Percentiles rank a stretch among this genome's conserved stretches.
Evolutionary conservation across 1,140 invertebrate genomes (phyloP).

Genomic region (Trinorchestia longiramus): DNA sequence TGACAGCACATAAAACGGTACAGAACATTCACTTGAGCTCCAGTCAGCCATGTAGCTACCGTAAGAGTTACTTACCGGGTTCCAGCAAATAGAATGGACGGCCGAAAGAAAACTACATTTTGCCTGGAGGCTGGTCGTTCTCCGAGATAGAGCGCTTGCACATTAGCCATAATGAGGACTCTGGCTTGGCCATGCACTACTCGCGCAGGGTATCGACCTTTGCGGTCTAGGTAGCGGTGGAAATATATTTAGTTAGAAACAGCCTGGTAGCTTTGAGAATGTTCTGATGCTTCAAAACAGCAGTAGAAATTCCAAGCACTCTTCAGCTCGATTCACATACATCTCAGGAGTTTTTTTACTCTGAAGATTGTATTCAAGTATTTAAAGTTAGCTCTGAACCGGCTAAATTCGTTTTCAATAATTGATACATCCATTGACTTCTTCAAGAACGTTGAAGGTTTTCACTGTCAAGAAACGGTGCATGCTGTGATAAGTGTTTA

Average conservation of each 20-base stretch:
- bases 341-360: not conserved
- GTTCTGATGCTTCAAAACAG: not conserved
- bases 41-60: conserved; percentile 13
- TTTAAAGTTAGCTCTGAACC: not conserved
- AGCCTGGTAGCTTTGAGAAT: not conserved
- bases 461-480: not conserved
- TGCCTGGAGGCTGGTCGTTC: not conserved
- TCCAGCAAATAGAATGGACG: not conserved
- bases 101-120: not conserved
- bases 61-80: conserved; percentile 4
- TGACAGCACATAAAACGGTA: not conserved
- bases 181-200: not conserved
- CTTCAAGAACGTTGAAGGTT: not conserved
- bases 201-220: not conserved
- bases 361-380: not conserved
- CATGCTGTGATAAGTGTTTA: not conserved
- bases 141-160: not conserved
- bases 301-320: not conserved
- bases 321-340: not conserved
- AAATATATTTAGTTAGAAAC: not conserved
- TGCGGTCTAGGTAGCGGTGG: not conserved
- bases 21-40: not conserved
- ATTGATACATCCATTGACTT: not conserved
- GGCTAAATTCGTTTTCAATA: not conserved
- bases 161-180: conserved; percentile 18